These are phyloP conservation scores for Labeo rohita DNA, from an alignment of 2,113 vertebrate species.

Conservation along the genomic window DNA sequence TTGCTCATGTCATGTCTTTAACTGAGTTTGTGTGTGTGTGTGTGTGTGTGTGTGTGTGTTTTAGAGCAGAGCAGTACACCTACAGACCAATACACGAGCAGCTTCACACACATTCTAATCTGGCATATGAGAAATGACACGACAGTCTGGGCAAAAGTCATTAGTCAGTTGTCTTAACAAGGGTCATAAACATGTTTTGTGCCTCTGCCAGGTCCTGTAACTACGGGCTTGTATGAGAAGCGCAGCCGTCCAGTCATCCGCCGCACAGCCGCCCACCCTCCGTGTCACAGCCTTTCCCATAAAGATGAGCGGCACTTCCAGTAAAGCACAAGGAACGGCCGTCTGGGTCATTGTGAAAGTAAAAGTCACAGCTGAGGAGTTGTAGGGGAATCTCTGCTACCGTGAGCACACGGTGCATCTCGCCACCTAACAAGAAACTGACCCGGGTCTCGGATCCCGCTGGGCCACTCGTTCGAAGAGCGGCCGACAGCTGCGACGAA, in stretches of 20 bases:
- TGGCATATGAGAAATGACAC: neutral
- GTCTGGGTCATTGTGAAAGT: slow-evolving; percentile 64
- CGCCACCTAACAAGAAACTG: too few relatives aligned
- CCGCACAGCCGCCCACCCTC: slow-evolving; percentile 26
- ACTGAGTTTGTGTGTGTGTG: too few relatives aligned
- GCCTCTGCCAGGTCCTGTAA: neutral
- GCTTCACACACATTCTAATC: neutral
- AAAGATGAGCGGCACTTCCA: slow-evolving; percentile 52
- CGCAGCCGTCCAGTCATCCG: slow-evolving; percentile 36
- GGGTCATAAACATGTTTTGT: neutral
- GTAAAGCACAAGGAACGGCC: slow-evolving; percentile 59
- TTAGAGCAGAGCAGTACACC: too few relatives aligned
- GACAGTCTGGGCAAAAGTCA: neutral
- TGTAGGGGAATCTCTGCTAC: neutral
- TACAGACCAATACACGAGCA: too few relatives aligned
- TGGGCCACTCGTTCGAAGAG: too few relatives aligned
- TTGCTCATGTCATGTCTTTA: slow-evolving; percentile 38
- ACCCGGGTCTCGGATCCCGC: too few relatives aligned
- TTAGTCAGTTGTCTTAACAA: neutral
- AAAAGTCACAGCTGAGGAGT: slow-evolving; percentile 51
- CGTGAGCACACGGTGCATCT: too few relatives aligned
- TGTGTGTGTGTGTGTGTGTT: too few relatives aligned
- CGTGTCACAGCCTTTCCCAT: slow-evolving; percentile 49
- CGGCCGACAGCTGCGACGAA: too few relatives aligned
- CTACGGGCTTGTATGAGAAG: neutral